A percentile compares a stretch with the other conserved stretches of the same genome.
These are phyloP conservation scores for Anniella stebbinsi DNA, from an alignment of 2,797 vertebrate species.

Conservation along the genomic window DNA sequence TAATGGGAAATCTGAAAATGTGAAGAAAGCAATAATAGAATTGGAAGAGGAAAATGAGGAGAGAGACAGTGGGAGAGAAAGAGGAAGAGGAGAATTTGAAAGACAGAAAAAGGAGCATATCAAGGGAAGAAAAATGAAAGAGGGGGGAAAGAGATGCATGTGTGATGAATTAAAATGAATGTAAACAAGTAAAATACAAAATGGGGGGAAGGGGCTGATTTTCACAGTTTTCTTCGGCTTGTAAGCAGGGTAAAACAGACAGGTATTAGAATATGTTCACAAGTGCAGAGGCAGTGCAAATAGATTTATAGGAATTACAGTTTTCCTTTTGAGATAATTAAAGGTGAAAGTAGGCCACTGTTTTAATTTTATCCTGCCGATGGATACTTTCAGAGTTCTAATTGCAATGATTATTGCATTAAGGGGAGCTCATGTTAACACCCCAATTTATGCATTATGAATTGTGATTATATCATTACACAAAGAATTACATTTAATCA, in stretches of 20 bases:
- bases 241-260: background rate
- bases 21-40: background rate
- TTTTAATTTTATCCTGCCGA: constrained; percentile 16
- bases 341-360: background rate
- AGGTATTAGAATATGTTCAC: background rate
- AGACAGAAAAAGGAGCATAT: background rate
- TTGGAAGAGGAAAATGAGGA: background rate
- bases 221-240: background rate
- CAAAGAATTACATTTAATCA: background rate
- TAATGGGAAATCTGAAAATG: background rate
- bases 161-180: background rate
- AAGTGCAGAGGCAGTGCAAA: background rate
- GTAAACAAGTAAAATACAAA: background rate
- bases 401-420: constrained; percentile 23
- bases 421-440: constrained; percentile 8
- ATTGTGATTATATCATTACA: constrained; percentile 20
- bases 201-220: background rate
- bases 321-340: background rate
- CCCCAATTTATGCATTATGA: background rate
- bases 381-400: background rate
- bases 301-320: constrained; percentile 10
- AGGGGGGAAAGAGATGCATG: background rate
- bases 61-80: background rate
- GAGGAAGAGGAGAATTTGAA: background rate
- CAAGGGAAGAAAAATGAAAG: background rate